These are phyloP conservation scores for Epizoanthus fatuus DNA, from an alignment of 92 coral and sea anemone genomes.

Conservation along the genomic window DNA sequence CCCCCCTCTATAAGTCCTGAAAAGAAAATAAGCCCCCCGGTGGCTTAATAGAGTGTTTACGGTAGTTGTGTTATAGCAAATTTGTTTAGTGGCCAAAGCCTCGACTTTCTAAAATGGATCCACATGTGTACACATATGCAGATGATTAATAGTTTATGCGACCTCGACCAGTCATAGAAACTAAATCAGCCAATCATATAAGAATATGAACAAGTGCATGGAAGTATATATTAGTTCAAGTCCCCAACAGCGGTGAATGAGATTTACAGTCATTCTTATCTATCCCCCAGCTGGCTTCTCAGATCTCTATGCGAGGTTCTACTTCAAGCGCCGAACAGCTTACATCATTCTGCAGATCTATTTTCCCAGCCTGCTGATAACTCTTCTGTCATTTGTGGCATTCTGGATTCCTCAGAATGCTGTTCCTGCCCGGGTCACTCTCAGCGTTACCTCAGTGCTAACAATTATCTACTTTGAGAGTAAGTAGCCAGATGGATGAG, in stretches of 20 bases:
- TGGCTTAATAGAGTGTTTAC: too few species aligned
- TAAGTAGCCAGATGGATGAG: background rate
- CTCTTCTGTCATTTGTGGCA: slow-evolving; percentile 28
- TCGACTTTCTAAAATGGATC: too few species aligned
- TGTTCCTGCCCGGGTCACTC: slow-evolving; percentile 38
- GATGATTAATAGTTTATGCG: too few species aligned
- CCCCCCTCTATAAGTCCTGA: too few species aligned
- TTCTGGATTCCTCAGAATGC: slow-evolving; percentile 39
- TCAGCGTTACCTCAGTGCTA: slow-evolving; percentile 31
- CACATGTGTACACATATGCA: too few species aligned
- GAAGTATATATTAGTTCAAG: too few species aligned
- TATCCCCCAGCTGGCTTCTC: slow-evolving; percentile 24
- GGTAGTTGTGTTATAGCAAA: too few species aligned
- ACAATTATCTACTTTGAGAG: slow-evolving; percentile 46
- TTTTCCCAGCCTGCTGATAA: slow-evolving; percentile 31
- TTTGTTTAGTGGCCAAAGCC: too few species aligned
- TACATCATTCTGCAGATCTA: slow-evolving; percentile 36
- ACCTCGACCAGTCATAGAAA: too few species aligned
- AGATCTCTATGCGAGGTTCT: slow-evolving; percentile 29
- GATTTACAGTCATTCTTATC: background rate
- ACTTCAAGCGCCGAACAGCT: slow-evolving; percentile 26
- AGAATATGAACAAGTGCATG: too few species aligned
- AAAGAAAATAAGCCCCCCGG: too few species aligned
- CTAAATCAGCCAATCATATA: too few species aligned
- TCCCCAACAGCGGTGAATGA: background rate